phyloP scores from a whole-genome alignment of 2,888 invertebrate genomes.

The Tetragnatha montana region DNA sequence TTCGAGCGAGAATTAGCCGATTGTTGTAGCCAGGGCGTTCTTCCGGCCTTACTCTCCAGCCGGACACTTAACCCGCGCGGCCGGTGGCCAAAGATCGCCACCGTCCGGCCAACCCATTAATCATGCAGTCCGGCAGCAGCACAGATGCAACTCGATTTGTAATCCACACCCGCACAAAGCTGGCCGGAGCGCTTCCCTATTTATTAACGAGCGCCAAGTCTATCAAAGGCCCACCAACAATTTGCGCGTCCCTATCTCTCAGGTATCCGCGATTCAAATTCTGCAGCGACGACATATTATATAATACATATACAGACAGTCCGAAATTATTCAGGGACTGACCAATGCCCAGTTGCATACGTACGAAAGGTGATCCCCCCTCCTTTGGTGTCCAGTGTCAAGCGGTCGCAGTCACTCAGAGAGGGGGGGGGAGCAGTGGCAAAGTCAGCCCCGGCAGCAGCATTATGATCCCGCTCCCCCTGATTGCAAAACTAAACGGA shows the following conservation, averaged over 20 bases:
- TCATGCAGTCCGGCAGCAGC: slow-evolving; percentile 52
- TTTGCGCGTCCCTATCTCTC: slow-evolving; percentile 23
- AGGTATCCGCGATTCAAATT: slow-evolving; percentile 56
- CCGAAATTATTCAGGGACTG: slow-evolving; percentile 68
- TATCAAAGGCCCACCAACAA: slow-evolving; percentile 67
- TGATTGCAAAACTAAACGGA: slow-evolving; percentile 59
- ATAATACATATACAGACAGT: slow-evolving; percentile 67
- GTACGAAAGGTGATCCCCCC: slow-evolving; percentile 57
- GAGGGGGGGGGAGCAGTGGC: not conserved
- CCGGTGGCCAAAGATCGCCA: not conserved
- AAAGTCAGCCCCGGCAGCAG: slow-evolving; percentile 10
- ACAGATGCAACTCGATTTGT: slow-evolving; percentile 46
- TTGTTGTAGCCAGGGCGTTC: not conserved
- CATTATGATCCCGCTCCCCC: not conserved
- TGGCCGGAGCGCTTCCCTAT: slow-evolving; percentile 39
- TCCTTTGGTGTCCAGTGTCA: slow-evolving; percentile 40
- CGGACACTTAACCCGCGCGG: not conserved
- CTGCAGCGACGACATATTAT: slow-evolving; percentile 64
- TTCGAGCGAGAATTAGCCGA: no score
- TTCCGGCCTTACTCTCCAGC: not conserved
- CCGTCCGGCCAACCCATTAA: slow-evolving; percentile 43
- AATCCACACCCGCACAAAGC: slow-evolving; percentile 49
- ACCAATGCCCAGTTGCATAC: slow-evolving; percentile 55
- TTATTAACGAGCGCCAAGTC: slow-evolving; percentile 65
- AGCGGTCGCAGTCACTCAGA: slow-evolving; percentile 40